These are phyloP conservation scores for Tyrannus savana DNA, from an alignment of 2,113 vertebrate species.

Conservation along the genomic window DNA sequence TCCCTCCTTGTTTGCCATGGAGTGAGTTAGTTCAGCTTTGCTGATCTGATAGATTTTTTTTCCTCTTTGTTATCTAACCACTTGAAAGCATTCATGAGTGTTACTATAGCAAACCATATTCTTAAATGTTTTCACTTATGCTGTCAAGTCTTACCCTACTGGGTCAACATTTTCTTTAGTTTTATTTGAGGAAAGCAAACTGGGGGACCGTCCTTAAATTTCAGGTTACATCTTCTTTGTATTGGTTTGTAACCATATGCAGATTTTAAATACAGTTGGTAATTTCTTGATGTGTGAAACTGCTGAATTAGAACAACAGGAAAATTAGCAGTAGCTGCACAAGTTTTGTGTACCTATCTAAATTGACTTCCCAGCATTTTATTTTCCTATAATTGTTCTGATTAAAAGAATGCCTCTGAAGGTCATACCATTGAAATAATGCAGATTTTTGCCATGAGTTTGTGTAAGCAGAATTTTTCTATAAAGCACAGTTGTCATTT, in stretches of 20 bases:
- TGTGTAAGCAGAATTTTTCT: background rate
- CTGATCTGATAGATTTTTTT: background rate
- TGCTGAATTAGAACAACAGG: background rate
- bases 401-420: background rate
- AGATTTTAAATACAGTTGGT: background rate
- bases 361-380: background rate
- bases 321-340: background rate
- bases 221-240: background rate
- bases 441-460: background rate
- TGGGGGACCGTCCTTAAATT: background rate
- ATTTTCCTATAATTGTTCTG: background rate
- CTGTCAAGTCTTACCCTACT: background rate
- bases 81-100: background rate
- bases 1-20: background rate
- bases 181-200: background rate
- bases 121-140: fast-evolving
- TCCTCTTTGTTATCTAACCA: background rate
- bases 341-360: background rate
- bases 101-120: background rate
- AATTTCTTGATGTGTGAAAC: background rate
- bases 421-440: background rate
- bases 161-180: background rate
- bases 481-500: background rate
- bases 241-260: background rate
- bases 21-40: background rate